Evolutionary conservation across 1,140 invertebrate species (phyloP), one percentile per base, ranked within the genome.

Genomic region (Hylaeus anthracinus): DNA sequence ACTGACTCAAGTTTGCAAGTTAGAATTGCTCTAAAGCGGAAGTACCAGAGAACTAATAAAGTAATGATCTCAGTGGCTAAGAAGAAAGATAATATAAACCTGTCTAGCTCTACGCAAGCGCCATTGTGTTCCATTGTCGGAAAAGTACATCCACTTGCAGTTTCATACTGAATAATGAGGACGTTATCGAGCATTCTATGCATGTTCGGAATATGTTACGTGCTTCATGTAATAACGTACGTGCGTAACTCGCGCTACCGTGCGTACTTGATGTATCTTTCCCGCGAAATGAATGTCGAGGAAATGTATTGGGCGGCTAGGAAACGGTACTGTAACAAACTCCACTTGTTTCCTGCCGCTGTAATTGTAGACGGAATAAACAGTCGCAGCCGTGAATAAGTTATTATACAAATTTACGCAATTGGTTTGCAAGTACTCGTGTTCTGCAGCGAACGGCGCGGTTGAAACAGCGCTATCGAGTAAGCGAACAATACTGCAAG

Each of bases 111-210:
- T 39, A 43, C 26, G 60, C 60, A n/a, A 37, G 60, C 9, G 39
- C 12, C 12, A n/a, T n/a, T n/a, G 61, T 4, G 61, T n/a, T 43
- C 48, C 26, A 74, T 74, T 51, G 72, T 64, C 45, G 37, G 8
- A 12, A 9, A 60, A 39, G 14, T 41, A 73, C 48, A 12, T 73
- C 37, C 10, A 9, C 15, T 26, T 4, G 64, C 9, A 12, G 48
- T 10, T 5, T 39, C 3, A n/a, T 58, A 58, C n/a, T n/a, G 53
- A 51, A 60, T 70, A 76, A 48, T 55, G 64, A 56, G 73, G 48
- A 70, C 64, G 53, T 76, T 76, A 76, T 58, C 51, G 74, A 60
- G 65, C n/a, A 69, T 76, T 76, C 74, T 48, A 55, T n/a, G 55
- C 74, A 43, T 60, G 64, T 51, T 76, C 66, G 43, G 64, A 58